These are phyloP conservation scores for Clarias fuscus DNA, from an alignment of 2,797 vertebrate genomes.

Conservation along the genomic window DNA sequence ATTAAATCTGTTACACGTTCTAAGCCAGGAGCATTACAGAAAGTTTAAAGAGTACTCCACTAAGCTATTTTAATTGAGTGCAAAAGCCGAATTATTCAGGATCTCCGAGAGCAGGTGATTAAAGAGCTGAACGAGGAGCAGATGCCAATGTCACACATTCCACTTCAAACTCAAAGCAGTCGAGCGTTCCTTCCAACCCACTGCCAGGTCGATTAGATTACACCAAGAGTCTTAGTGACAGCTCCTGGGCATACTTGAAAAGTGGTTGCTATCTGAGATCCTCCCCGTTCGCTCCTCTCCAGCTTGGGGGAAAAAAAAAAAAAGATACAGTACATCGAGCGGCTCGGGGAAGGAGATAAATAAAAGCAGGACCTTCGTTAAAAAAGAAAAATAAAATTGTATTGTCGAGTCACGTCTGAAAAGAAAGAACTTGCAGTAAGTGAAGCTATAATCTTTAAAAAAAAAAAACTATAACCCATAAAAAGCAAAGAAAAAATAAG, in stretches of 20 bases:
- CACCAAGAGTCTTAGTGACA: conserved; percentile 75
- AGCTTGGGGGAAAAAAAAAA: conserved; percentile 56
- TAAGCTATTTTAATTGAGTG: not conserved
- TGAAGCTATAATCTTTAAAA: not conserved
- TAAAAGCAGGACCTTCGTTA: conserved; percentile 2
- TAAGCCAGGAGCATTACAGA: not conserved
- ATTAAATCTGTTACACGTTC: not conserved
- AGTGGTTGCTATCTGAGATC: conserved; percentile 75
- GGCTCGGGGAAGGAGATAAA: conserved; percentile 63
- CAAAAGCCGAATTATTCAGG: conserved; percentile 10
- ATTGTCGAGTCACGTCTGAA: not conserved
- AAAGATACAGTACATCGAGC: conserved; percentile 66
- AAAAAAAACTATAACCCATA: not conserved
- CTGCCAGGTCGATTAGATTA: conserved; percentile 76
- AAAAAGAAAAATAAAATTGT: conserved; percentile 12
- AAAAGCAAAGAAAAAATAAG: not conserved
- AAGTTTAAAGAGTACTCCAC: not conserved
- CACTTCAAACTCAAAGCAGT: conserved; percentile 41
- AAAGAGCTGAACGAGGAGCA: conserved; percentile 40
- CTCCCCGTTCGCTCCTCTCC: conserved; percentile 62
- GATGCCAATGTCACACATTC: conserved; percentile 51
- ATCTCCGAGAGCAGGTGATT: conserved; percentile 19
- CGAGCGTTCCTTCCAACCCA: conserved; percentile 53
- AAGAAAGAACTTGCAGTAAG: not conserved
- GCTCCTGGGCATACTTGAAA: conserved; percentile 72